These are phyloP conservation scores for Panagrolaimus sp. DNA, from an alignment of 1,140 invertebrate species.

Conservation along the genomic window DNA sequence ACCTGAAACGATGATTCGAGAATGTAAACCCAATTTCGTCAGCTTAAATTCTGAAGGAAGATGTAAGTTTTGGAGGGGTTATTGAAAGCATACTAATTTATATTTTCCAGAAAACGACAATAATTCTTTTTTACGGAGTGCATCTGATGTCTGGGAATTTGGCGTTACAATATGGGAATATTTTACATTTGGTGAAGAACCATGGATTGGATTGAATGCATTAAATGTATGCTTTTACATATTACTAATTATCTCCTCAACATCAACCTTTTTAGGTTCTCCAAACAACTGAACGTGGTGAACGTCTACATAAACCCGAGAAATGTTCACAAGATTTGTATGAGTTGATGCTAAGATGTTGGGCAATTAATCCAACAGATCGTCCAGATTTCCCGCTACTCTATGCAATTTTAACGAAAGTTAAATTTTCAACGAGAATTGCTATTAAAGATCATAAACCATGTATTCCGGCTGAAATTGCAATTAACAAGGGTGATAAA, in stretches of 20 bases:
- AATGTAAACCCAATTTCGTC: too few relatives aligned
- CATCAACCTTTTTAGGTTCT: conserved; percentile 29
- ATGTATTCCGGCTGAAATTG: neutral
- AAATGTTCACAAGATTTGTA: conserved; percentile 38
- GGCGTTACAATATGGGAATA: conserved; percentile 70
- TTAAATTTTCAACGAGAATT: neutral
- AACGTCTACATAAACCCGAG: conserved; percentile 33
- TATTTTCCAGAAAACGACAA: too few relatives aligned
- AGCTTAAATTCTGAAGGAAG: too few relatives aligned
- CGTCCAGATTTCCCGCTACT: neutral
- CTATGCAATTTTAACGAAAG: neutral
- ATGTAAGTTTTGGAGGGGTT: conserved; percentile 65
- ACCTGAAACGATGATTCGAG: too few relatives aligned
- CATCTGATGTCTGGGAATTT: conserved; percentile 71
- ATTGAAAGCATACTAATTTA: conserved; percentile 82
- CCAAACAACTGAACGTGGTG: conserved; percentile 33
- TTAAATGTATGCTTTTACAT: conserved; percentile 12
- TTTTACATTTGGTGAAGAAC: conserved; percentile 88
- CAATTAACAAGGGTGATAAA: neutral
- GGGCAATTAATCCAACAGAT: conserved; percentile 12
- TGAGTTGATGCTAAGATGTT: conserved; percentile 42
- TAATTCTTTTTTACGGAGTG: too few relatives aligned
- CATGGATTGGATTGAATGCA: conserved; percentile 76
- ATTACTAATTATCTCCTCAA: neutral
- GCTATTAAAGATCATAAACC: neutral